Evolutionary conservation across 2,797 vertebrate species (phyloP).

Genomic region (Astyanax mexicanus): DNA sequence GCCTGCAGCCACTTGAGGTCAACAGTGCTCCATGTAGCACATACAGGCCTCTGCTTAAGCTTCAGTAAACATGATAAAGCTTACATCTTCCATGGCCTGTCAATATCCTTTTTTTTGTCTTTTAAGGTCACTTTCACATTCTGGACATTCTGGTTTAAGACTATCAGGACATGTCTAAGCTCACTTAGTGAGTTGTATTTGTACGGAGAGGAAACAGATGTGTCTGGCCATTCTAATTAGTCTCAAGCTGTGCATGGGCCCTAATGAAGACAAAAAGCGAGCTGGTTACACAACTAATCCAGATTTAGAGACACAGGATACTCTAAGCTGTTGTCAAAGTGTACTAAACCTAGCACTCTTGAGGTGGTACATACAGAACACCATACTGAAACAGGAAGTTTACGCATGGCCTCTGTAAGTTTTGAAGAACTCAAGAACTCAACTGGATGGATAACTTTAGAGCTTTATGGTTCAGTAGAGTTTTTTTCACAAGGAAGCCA

Average conservation of each 20-base stretch:
- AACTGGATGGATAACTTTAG: not conserved
- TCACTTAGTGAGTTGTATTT: not conserved
- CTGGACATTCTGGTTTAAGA: not conserved
- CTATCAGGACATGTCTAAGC: not conserved
- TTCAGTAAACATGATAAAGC: conserved; percentile 32
- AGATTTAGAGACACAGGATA: conserved; percentile 55
- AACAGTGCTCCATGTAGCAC: conserved; percentile 3
- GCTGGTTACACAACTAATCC: conserved; percentile 72
- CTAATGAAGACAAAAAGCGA: conserved; percentile 62
- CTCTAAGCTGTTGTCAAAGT: not conserved
- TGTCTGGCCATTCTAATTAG: conserved; percentile 39
- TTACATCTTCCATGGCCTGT: conserved; percentile 7
- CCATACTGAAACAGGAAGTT: not conserved
- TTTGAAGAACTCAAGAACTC: not conserved
- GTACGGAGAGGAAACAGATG: conserved; percentile 14
- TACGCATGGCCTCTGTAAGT: not conserved
- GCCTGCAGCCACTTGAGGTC: conserved; percentile 21
- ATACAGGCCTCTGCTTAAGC: not conserved
- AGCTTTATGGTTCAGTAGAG: not conserved
- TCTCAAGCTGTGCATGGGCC: conserved; percentile 50
- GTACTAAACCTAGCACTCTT: not conserved
- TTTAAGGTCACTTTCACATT: not conserved
- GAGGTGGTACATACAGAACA: conserved; percentile 10
- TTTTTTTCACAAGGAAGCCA: conserved; percentile 22
- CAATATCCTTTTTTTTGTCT: conserved; percentile 16